Evolutionary conservation across 2,888 invertebrate species (phyloP), one percentile per base, ranked within the genome.

Genomic region (Morpho achilles): DNA sequence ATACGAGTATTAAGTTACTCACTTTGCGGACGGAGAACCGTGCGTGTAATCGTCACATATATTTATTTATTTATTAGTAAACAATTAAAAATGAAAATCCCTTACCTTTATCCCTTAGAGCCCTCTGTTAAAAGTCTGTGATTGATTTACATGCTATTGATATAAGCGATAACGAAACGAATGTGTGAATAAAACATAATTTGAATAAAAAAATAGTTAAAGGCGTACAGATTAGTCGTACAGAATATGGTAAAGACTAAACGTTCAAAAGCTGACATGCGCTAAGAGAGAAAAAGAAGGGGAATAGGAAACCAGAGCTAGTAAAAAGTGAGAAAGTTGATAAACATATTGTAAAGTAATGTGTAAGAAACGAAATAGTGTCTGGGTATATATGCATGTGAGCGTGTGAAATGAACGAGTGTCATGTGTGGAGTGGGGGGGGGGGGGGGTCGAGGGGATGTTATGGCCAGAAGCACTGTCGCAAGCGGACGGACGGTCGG

Each of bases 401-500:
- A 63, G 64, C 65, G 70, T 71, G 73, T 74, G 69, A 69, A 69
- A 70, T 68, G 53, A 50, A 71, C 71, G 67, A 69, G 67, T 65
- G 66, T 63, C 55, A 67, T 67, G 72, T 73, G 69, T 61, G 62
- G 64, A 59, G 61, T 64, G 59, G 60, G 63, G 71, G 61, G 54
- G 49, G 58, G 60, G 57, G 62, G 16, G 63, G 10, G 62, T 58
- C 51, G 67, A 66, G n/a, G 69, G 69, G 63, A 62, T 62, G 60
- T 67, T 65, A 60, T 5, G 62, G 65, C 65, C 60, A 59, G 63
- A 74, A 74, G 74, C 75, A 62, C 65, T 66, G 58, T 68, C 60
- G 71, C 75, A 76, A 74, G 77, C 79, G 69, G 67, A 32, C 70
- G 67, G 66, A 32, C 70, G 67, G 66, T 67, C 70, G 72, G 69